phyloP scores from a whole-genome alignment of 2,888 invertebrate species.

The Xylocampa areola region DNA sequence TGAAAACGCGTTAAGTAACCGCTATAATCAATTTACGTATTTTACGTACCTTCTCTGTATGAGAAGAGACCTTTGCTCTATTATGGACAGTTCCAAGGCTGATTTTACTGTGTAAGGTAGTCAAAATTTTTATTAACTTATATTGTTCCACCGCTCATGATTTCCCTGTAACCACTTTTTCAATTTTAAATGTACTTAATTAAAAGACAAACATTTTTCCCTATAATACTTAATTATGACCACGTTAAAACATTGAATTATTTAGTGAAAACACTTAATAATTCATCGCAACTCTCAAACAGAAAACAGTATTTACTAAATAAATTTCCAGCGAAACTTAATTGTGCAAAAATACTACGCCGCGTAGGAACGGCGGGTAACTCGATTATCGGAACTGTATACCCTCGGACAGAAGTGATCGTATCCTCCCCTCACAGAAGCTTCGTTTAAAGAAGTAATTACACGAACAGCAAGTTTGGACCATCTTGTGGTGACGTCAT shows the following conservation, averaged over 20 bases:
- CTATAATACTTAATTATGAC: conserved; percentile 23
- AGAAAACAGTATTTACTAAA: conserved; percentile 61
- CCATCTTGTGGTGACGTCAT: conserved; percentile 74
- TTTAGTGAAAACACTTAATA: conserved; percentile 47
- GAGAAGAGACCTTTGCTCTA: no score
- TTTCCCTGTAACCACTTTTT: conserved; percentile 15
- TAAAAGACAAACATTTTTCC: conserved; percentile 21
- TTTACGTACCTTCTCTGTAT: no score
- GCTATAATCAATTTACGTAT: no score
- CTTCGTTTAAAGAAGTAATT: conserved; percentile 89
- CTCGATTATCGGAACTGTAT: conserved; percentile 79
- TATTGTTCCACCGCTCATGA: no score
- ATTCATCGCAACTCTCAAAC: conserved; percentile 52
- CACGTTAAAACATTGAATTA: conserved; percentile 34
- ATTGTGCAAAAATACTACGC: conserved; percentile 65
- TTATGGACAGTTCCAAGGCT: no score
- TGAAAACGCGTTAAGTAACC: no score
- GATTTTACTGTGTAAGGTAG: no score
- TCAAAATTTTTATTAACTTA: no score
- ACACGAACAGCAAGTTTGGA: conserved; percentile 82
- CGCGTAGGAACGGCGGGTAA: conserved; percentile 69
- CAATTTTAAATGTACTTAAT: conserved; percentile 28
- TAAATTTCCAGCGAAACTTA: conserved; percentile 62
- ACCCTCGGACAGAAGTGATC: conserved; percentile 80
- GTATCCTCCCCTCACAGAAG: conserved; percentile 75